A percentile compares a stretch with the other conserved stretches of the same genome.
Conservation (phyloP, 2,113 vertebrate genomes). For the Globicephala melas region DNA sequence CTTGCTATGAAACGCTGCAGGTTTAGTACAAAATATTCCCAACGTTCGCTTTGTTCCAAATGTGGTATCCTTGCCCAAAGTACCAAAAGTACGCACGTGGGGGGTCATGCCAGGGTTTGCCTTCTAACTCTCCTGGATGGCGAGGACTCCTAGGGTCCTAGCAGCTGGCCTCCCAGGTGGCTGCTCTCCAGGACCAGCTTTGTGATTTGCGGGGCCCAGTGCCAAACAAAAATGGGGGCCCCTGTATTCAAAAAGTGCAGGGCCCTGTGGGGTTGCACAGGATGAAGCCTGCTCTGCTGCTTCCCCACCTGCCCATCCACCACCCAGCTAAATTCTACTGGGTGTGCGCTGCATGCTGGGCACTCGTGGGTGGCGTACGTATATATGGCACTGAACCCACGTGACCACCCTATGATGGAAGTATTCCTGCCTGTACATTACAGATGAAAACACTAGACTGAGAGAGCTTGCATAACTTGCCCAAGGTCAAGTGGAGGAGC, state of each 20-base stretch:
- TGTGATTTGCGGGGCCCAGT: neutral
- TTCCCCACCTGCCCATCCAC: neutral
- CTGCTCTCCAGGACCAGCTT: neutral
- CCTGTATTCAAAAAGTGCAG: neutral
- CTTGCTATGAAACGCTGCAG: neutral
- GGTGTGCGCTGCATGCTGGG: rapidly evolving
- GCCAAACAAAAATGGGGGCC: neutral
- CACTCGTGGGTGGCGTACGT: rapidly evolving
- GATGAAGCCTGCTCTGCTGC: neutral
- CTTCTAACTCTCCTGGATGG: neutral
- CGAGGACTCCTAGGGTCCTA: neutral
- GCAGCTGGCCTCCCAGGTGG: neutral
- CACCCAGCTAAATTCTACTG: rapidly evolving
- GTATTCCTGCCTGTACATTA: neutral
- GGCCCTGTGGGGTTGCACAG: neutral
- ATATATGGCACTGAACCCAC: rapidly evolving
- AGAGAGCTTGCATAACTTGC: neutral
- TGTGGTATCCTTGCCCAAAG: neutral
- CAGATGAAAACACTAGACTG: neutral
- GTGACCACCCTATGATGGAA: neutral
- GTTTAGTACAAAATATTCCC: neutral
- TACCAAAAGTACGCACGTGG: neutral
- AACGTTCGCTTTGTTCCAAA: neutral
- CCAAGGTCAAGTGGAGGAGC: neutral
- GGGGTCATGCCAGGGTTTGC: neutral